Conservation (phyloP, 1,140 invertebrate genomes). For the Zaprionus africanus region DNA sequence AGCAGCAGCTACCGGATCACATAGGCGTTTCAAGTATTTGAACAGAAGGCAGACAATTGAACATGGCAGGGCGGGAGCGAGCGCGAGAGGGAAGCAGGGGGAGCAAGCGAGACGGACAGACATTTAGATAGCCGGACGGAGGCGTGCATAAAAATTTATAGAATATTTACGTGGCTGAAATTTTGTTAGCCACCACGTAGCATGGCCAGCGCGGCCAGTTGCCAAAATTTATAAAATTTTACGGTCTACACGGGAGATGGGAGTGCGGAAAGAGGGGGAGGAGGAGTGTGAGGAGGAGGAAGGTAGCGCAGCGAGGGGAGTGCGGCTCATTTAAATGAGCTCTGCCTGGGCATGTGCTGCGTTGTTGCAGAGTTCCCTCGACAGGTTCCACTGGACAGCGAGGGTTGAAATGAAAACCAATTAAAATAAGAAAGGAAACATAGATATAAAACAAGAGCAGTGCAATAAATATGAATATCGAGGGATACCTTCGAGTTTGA, state of each 20-base stretch:
- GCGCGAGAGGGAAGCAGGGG: not conserved
- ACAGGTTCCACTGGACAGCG: not conserved
- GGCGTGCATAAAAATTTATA: constrained; percentile 61
- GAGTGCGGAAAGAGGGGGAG: not conserved
- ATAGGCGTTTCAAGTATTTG: constrained; percentile 58
- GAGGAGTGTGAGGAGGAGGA: not conserved
- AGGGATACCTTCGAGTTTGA: not conserved
- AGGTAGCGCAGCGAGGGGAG: not conserved
- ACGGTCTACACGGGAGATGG: constrained; percentile 8
- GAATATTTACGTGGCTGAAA: constrained; percentile 63
- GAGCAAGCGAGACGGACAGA: constrained; percentile 11
- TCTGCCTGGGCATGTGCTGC: constrained; percentile 16
- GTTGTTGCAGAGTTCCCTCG: not conserved
- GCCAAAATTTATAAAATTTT: constrained; percentile 57
- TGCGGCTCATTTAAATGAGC: constrained; percentile 51
- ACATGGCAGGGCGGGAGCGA: constrained; percentile 26
- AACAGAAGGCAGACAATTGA: constrained; percentile 59
- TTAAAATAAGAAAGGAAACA: constrained; percentile 1
- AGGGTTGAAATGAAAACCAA: not conserved
- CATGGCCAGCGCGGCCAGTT: constrained; percentile 26
- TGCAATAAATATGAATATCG: not conserved
- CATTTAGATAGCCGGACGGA: constrained; percentile 15
- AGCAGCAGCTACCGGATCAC: constrained; percentile 14
- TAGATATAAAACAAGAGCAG: not conserved
- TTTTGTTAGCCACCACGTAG: constrained; percentile 41